Evolutionary conservation across 2,888 invertebrate genomes (phyloP).

Genomic region (Athetis lepigone): DNA sequence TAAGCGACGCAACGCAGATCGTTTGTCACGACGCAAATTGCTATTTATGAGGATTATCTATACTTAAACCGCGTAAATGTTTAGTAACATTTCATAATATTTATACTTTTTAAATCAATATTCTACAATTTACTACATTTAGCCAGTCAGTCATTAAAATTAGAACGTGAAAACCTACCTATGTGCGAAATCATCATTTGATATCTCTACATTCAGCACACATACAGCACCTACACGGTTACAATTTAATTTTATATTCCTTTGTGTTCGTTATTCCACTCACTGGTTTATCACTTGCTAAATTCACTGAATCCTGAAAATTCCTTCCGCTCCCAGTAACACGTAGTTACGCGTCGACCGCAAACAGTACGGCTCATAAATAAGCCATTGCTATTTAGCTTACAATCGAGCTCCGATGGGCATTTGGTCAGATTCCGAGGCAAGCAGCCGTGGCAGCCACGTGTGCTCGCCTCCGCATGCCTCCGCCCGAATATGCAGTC

Average conservation of each 20-base stretch:
- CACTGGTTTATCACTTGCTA: slow-evolving; percentile 53
- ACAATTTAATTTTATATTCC: slow-evolving; percentile 42
- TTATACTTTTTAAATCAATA: slow-evolving; percentile 36
- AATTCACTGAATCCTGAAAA: slow-evolving; percentile 64
- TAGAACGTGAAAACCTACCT: slow-evolving; percentile 10
- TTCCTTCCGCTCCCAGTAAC: slow-evolving; percentile 69
- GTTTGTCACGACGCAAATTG: slow-evolving; percentile 89
- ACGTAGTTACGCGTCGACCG: slow-evolving; percentile 70
- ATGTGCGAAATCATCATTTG: slow-evolving; percentile 16
- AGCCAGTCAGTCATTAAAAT: slow-evolving; percentile 12
- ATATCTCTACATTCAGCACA: not conserved
- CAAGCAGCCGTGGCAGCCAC: slow-evolving; percentile 86
- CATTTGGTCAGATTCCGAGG: slow-evolving; percentile 89
- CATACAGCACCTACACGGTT: not conserved
- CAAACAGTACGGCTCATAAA: slow-evolving; percentile 81
- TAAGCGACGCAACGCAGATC: slow-evolving; percentile 81
- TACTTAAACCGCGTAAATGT: slow-evolving; percentile 75
- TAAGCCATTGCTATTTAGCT: slow-evolving; percentile 87
- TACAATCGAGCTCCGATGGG: slow-evolving; percentile 87
- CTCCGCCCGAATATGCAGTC: slow-evolving; percentile 85
- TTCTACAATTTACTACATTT: too few species aligned
- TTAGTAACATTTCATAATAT: slow-evolving; percentile 63
- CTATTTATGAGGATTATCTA: slow-evolving; percentile 89
- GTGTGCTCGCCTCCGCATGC: slow-evolving; percentile 88
- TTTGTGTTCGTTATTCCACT: slow-evolving; percentile 49